Percentiles rank a stretch among this genome's conserved stretches.
Conservation (phyloP, 2,888 invertebrate genomes). For the Caenorhabditis panamensis region DNA sequence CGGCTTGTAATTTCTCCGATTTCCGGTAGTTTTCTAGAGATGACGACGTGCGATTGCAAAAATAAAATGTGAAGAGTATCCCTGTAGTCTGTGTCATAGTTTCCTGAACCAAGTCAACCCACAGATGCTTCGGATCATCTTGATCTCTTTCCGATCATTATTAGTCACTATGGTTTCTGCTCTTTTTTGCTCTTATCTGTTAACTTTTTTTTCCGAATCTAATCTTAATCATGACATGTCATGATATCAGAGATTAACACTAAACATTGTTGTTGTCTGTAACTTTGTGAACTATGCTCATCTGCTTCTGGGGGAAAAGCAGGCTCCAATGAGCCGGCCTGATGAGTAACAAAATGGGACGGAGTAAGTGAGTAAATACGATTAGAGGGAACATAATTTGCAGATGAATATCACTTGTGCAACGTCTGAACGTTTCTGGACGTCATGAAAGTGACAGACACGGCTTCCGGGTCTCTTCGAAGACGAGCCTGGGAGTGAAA, state of each 20-base stretch:
- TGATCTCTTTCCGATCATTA: not conserved
- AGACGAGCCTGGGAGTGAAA: not conserved
- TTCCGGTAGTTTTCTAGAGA: conserved; percentile 1
- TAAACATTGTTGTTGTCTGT: not conserved
- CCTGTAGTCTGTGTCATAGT: not conserved
- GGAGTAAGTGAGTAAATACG: no score
- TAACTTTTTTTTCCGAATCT: no score
- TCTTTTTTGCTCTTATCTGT: not conserved
- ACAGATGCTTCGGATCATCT: not conserved
- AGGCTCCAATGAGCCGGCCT: not conserved
- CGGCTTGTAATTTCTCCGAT: not conserved
- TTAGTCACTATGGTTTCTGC: not conserved
- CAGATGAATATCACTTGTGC: not conserved
- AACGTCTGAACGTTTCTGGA: not conserved
- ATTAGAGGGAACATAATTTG: conserved; percentile 1
- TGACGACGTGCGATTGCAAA: conserved; percentile 1
- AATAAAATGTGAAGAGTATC: not conserved
- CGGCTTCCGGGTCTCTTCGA: conserved; percentile 1
- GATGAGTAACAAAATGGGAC: no score
- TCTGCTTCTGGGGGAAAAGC: no score
- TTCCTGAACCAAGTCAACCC: not conserved
- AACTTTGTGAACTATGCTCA: not conserved
- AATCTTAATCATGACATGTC: no score
- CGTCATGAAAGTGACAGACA: not conserved
- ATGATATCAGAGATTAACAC: not conserved